A percentile compares a stretch with the other conserved stretches of the same genome.
These are phyloP conservation scores for Acleris holmiana DNA, from an alignment of 2,888 invertebrate genomes.

Conservation along the genomic window DNA sequence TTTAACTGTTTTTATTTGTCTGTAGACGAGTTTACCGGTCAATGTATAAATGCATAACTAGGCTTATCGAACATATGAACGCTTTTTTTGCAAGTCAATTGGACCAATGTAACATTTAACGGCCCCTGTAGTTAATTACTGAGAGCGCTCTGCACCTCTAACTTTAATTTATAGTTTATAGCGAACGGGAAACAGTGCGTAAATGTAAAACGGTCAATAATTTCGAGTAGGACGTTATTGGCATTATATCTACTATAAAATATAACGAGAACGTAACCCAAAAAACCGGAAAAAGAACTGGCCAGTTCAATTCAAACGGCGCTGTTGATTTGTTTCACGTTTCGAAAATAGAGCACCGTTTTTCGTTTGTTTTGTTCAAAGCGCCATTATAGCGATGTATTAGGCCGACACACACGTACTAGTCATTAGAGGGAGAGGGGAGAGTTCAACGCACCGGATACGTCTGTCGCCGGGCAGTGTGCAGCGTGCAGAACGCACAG, in stretches of 20 bases:
- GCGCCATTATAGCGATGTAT: slow-evolving; percentile 53
- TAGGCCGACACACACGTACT: slow-evolving; percentile 52
- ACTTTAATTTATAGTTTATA: slow-evolving; percentile 2
- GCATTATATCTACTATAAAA: neutral
- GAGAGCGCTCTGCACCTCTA: slow-evolving; percentile 2
- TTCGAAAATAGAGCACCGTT: slow-evolving; percentile 10
- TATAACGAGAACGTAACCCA: neutral
- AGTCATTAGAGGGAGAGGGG: slow-evolving; percentile 52
- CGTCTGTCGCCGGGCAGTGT: slow-evolving; percentile 69
- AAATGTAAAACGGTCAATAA: slow-evolving; percentile 1
- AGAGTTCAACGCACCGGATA: slow-evolving; percentile 82
- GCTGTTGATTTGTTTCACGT: slow-evolving; percentile 6
- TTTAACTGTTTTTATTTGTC: slow-evolving; percentile 18
- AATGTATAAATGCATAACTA: slow-evolving; percentile 10
- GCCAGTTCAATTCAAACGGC: neutral
- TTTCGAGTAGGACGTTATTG: neutral
- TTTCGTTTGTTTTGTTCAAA: slow-evolving; percentile 47
- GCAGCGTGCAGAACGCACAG: slow-evolving; percentile 63
- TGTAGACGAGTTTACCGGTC: slow-evolving; percentile 5
- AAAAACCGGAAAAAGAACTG: neutral
- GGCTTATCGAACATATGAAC: neutral
- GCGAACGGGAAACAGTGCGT: slow-evolving; percentile 4
- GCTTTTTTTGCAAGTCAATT: slow-evolving; percentile 4
- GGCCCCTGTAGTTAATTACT: slow-evolving; percentile 12
- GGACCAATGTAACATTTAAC: slow-evolving; percentile 1